Evolutionary conservation across 2,888 invertebrate species (phyloP).

Genomic region (Pterobdella sp.): DNA sequence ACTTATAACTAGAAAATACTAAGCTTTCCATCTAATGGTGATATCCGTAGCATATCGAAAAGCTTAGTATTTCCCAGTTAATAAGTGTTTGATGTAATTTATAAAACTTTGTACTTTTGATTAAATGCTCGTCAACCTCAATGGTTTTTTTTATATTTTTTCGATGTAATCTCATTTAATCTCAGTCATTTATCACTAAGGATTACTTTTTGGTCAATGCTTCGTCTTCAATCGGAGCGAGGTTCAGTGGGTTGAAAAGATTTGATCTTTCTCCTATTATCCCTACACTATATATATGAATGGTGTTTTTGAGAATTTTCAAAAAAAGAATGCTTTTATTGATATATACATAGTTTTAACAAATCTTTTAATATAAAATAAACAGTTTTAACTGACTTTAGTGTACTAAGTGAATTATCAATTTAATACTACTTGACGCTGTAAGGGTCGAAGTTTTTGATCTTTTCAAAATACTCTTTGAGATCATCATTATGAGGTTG

Average conservation of each 20-base stretch:
- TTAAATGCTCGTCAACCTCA: too few species aligned
- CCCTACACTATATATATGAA: conserved; percentile 10
- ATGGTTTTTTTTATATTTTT: too few species aligned
- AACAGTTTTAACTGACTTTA: not conserved
- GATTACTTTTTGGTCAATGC: not conserved
- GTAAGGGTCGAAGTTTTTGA: conserved; percentile 4
- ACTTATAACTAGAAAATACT: too few species aligned
- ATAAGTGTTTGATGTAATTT: too few species aligned
- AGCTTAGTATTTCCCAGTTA: too few species aligned
- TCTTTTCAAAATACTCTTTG: not conserved
- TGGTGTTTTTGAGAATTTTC: not conserved
- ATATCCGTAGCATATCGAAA: too few species aligned
- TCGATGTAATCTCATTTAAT: too few species aligned
- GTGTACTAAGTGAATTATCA: not conserved
- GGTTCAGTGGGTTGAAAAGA: conserved; percentile 6
- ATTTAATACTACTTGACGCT: conserved; percentile 7
- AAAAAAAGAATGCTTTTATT: not conserved
- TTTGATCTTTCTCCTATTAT: conserved; percentile 18
- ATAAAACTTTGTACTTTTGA: too few species aligned
- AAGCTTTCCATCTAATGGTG: too few species aligned
- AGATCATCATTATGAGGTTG: not conserved
- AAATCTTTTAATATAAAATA: not conserved
- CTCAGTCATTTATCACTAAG: too few species aligned
- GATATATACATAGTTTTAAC: too few species aligned
- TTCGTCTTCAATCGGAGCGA: conserved; percentile 19